Evolutionary conservation across 2,888 invertebrate species (phyloP).

Genomic region (Synergus umbraculus): DNA sequence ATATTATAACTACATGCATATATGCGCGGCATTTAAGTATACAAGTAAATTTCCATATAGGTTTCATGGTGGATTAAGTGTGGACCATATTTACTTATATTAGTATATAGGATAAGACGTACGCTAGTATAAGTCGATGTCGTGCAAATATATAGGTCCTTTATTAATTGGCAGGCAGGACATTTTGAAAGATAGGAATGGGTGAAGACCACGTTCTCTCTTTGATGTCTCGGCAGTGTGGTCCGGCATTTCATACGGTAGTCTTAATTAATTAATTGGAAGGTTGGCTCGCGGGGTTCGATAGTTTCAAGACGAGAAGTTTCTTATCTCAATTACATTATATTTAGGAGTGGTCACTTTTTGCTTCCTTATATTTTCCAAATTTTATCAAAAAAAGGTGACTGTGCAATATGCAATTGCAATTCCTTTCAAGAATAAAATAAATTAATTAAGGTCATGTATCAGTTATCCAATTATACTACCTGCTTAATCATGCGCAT

Average conservation of each 20-base stretch:
- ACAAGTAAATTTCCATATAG: constrained; percentile 4
- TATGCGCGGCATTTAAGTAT: background rate
- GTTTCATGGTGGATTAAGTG: constrained; percentile 54
- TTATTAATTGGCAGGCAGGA: constrained; percentile 70
- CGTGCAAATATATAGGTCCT: constrained; percentile 70
- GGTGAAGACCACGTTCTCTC: constrained; percentile 63
- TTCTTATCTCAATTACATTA: constrained; percentile 7
- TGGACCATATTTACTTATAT: constrained; percentile 66
- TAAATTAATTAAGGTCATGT: too few species aligned
- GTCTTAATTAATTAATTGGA: constrained; percentile 73
- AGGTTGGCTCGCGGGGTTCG: constrained; percentile 46
- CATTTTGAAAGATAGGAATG: constrained; percentile 64
- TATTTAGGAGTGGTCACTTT: background rate
- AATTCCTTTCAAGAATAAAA: too few species aligned
- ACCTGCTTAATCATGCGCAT: too few species aligned
- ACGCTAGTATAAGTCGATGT: constrained; percentile 46
- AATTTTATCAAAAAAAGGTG: background rate
- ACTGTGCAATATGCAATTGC: too few species aligned
- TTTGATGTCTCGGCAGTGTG: constrained; percentile 71
- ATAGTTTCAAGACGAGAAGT: constrained; percentile 33
- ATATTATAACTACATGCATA: too few species aligned
- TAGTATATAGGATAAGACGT: constrained; percentile 73
- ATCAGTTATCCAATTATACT: too few species aligned
- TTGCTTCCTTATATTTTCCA: background rate
- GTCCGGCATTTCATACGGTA: constrained; percentile 70